These are phyloP conservation scores for Ormyrus pomaceus DNA, from an alignment of 2,888 invertebrate genomes.

Conservation along the genomic window DNA sequence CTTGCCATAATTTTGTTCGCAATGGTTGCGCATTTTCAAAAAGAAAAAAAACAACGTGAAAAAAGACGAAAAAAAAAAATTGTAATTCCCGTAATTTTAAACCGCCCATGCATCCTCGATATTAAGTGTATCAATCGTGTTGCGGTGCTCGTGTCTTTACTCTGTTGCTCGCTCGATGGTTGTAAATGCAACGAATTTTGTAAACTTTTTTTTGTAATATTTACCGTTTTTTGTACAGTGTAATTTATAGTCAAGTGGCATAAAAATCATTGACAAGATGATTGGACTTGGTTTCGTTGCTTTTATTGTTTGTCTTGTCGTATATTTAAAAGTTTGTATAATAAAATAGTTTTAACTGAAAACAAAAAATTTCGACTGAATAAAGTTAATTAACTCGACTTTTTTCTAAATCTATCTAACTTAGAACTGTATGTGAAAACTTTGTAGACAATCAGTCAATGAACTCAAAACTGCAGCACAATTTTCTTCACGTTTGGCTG, in stretches of 20 bases:
- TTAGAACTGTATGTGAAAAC: too few species aligned
- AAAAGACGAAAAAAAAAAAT: constrained; percentile 3
- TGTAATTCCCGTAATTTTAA: constrained; percentile 7
- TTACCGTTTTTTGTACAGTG: too few species aligned
- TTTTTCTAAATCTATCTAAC: too few species aligned
- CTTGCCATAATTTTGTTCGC: not conserved
- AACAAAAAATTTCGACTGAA: too few species aligned
- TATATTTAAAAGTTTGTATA: too few species aligned
- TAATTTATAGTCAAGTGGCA: too few species aligned
- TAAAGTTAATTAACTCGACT: too few species aligned
- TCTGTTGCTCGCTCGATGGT: constrained; percentile 22
- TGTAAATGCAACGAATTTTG: not conserved
- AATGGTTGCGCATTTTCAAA: constrained; percentile 28
- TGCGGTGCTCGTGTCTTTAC: constrained; percentile 38
- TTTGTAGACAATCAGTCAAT: constrained; percentile 17
- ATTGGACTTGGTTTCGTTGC: too few species aligned
- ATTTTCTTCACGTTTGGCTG: constrained; percentile 7
- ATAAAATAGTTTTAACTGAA: too few species aligned
- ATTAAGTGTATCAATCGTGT: constrained; percentile 24
- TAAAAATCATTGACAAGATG: too few species aligned
- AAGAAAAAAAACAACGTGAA: not conserved
- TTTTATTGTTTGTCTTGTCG: too few species aligned
- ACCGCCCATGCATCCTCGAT: constrained; percentile 14
- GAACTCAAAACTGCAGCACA: not conserved
- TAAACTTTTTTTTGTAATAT: too few species aligned